A percentile compares a stretch with the other conserved stretches of the same genome.
These are phyloP conservation scores for Gastrophryne carolinensis DNA, from an alignment of 2,797 vertebrate genomes.

Conservation along the genomic window DNA sequence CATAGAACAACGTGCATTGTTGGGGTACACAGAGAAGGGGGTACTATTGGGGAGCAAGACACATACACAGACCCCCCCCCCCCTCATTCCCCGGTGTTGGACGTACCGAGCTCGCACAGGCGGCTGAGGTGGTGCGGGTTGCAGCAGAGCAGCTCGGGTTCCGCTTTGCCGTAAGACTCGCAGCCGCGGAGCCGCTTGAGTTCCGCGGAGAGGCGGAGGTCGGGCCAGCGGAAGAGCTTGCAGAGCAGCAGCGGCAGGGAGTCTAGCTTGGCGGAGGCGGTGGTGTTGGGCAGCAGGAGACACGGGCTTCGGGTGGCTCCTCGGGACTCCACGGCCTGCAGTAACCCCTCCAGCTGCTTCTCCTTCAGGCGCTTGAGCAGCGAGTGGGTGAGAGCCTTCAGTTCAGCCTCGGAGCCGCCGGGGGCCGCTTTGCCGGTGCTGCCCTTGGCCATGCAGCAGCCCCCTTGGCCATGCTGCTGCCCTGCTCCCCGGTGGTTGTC, in stretches of 20 bases:
- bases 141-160: slow-evolving; percentile 92
- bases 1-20: too few species aligned
- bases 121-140: slow-evolving; percentile 97
- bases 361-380: slow-evolving; percentile 91
- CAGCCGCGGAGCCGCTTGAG: slow-evolving; percentile 93
- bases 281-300: slow-evolving; percentile 80
- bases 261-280: slow-evolving; percentile 86
- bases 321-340: slow-evolving; percentile 92
- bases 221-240: slow-evolving; percentile 97
- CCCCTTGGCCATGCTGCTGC: slow-evolving; percentile 81
- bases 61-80: too few species aligned
- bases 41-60: too few species aligned
- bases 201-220: slow-evolving; percentile 91
- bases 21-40: too few species aligned
- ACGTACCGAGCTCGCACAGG: slow-evolving; percentile 92
- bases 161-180: slow-evolving; percentile 90
- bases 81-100: too few species aligned
- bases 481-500: slow-evolving; percentile 78
- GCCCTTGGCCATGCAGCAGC: slow-evolving; percentile 89
- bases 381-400: slow-evolving; percentile 90
- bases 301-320: slow-evolving; percentile 88
- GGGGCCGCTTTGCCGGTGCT: slow-evolving; percentile 77
- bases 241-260: slow-evolving; percentile 90
- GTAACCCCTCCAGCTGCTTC: slow-evolving; percentile 88
- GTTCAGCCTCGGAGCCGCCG: slow-evolving; percentile 84